Conservation (phyloP, 2,797 vertebrate species). For the Chaenodraco wilsoni region DNA sequence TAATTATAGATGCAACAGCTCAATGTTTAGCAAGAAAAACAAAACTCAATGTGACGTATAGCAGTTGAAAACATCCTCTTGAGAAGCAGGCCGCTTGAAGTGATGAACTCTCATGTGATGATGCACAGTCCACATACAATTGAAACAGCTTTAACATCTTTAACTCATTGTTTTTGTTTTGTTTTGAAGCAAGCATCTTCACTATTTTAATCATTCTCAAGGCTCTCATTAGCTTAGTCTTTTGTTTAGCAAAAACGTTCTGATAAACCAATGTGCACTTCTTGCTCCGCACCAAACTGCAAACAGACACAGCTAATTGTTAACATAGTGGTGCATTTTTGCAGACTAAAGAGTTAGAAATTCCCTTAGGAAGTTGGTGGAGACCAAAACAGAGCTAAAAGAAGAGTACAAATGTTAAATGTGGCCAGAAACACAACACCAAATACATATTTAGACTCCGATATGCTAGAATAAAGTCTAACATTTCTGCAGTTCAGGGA, state of each 20-base stretch:
- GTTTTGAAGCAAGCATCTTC: neutral
- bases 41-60: neutral
- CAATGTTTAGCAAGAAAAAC: neutral
- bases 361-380: neutral
- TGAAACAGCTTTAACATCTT: neutral
- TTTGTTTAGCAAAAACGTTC: neutral
- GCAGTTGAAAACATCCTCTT: neutral
- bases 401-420: neutral
- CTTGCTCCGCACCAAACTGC: neutral
- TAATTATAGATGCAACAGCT: conserved; percentile 16
- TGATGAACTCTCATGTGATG: neutral
- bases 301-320: neutral
- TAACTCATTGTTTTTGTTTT: neutral
- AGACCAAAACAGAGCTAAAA: conserved; percentile 10
- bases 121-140: neutral
- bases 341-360: neutral
- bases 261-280: too few relatives aligned
- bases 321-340: neutral
- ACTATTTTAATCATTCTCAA: neutral
- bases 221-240: neutral
- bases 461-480: too few relatives aligned
- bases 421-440: neutral
- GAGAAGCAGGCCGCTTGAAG: neutral
- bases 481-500: neutral
- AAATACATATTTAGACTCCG: neutral